These are phyloP conservation scores for Drosophila oshimai DNA, from an alignment of 1,140 invertebrate genomes.

Conservation along the genomic window DNA sequence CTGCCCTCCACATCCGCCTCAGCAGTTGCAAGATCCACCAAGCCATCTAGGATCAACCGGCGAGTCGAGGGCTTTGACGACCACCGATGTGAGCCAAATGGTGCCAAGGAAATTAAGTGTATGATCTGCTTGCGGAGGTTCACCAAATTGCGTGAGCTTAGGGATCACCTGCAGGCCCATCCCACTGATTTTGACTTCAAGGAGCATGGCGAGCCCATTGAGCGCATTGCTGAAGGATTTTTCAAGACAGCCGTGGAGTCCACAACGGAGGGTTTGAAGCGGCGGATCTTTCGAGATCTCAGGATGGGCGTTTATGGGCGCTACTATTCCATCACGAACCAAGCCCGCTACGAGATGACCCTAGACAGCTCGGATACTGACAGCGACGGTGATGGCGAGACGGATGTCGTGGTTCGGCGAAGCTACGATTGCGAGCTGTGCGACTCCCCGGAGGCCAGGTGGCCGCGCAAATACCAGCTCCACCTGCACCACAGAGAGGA, in stretches of 20 bases:
- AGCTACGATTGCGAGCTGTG: conserved; percentile 67
- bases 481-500: conserved; percentile 61
- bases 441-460: conserved; percentile 23
- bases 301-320: conserved; percentile 46
- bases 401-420: conserved; percentile 49
- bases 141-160: conserved; percentile 46
- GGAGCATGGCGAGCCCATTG: conserved; percentile 56
- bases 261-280: conserved; percentile 45
- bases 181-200: conserved; percentile 54
- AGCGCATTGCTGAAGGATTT: conserved; percentile 63
- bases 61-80: conserved; percentile 55
- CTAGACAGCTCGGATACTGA: conserved; percentile 69
- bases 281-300: conserved; percentile 49
- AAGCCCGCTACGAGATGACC: conserved; percentile 66
- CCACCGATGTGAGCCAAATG: conserved; percentile 60
- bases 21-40: background rate
- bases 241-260: conserved; percentile 66
- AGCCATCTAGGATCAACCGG: conserved; percentile 53
- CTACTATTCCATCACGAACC: conserved; percentile 69
- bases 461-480: conserved; percentile 62
- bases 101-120: conserved; percentile 62
- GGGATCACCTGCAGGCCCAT: conserved; percentile 46
- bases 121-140: conserved; percentile 66
- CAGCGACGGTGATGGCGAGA: conserved; percentile 49
- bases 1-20: conserved; percentile 28